phyloP scores from a whole-genome alignment of 1,140 invertebrate genomes.

The Rhopalosiphum maidis region DNA sequence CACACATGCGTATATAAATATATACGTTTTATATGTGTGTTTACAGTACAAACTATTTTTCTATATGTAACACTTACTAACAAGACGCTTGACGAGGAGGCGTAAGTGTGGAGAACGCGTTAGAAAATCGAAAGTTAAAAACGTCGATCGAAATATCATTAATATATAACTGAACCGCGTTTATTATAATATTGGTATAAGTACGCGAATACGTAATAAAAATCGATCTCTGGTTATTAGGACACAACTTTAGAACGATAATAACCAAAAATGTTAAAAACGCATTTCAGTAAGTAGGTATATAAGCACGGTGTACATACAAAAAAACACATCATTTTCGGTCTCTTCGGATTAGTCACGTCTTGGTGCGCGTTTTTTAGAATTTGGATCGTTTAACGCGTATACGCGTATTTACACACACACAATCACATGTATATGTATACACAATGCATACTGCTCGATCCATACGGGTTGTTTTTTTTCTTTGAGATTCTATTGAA shows the following conservation, averaged over 20 bases:
- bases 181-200: background rate
- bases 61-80: slow-evolving; percentile 34
- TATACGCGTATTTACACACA: background rate
- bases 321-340: background rate
- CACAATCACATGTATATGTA: background rate
- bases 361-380: background rate
- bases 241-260: background rate
- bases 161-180: background rate
- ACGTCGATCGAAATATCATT: slow-evolving; percentile 27
- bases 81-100: slow-evolving; percentile 23
- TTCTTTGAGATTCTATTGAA: slow-evolving; percentile 10
- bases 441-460: background rate
- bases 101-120: background rate
- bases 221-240: background rate
- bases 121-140: slow-evolving; percentile 25
- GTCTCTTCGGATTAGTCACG: slow-evolving; percentile 29
- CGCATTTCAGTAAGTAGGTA: background rate
- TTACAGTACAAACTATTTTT: slow-evolving; percentile 11
- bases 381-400: slow-evolving; percentile 28
- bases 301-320: background rate
- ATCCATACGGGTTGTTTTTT: background rate
- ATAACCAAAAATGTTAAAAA: background rate
- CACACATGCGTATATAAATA: background rate
- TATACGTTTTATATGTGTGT: background rate
- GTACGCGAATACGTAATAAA: background rate